Base-by-base conservation (phyloP, 2,888 invertebrate genomes). In the Sphaerophoria rueppellii region DNA sequence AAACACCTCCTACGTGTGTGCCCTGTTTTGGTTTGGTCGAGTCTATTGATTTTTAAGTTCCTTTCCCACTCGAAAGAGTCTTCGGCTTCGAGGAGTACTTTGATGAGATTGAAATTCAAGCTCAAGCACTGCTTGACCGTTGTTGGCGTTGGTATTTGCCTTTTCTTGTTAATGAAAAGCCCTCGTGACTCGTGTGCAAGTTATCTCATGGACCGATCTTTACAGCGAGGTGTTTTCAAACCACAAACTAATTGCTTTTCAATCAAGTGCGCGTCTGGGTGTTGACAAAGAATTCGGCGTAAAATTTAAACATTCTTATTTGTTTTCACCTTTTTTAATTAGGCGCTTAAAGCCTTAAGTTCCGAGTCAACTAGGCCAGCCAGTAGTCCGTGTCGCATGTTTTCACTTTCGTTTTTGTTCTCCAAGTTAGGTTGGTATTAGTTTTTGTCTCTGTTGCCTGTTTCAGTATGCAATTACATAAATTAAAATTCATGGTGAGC, bases 381-480 rank as follows among this genome's bases (percentile, higher is more conserved):
- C 43, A 4, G 14, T 16, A 11, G 50, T 43, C 14, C 9, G 40
- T 61, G 58, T 69, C 73, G 79, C 16, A 61, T 75, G 65, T 69
- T 80, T 58, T 72, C 80, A 83, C 83, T 83, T 83, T 83, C 83
- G 63, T 80, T 83, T 83, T 65, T 78, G 43, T 43, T 32, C 50
- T n/a, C 67, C 65, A 50, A 55, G 58, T 73, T 75, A 55, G 52
- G 37, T n/a, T 24, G 24, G 24, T 24, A 24, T 24, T 24, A 40
- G 14, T n/a, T 55, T 40, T 40, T 43, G 9, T 40, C 40, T 40
- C 50, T 50, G 6, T 11, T 43, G 12, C 7, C 24, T 24, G 24
- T 24, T 24, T 32, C 7, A n/a, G 37, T 58, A 40, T 35, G 11
- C 35, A 65, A 37, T 57, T 16, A 55, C 43, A 67, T 24, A 24